Evolutionary conservation across 2,113 vertebrate species (phyloP).

Genomic region (Ia io): DNA sequence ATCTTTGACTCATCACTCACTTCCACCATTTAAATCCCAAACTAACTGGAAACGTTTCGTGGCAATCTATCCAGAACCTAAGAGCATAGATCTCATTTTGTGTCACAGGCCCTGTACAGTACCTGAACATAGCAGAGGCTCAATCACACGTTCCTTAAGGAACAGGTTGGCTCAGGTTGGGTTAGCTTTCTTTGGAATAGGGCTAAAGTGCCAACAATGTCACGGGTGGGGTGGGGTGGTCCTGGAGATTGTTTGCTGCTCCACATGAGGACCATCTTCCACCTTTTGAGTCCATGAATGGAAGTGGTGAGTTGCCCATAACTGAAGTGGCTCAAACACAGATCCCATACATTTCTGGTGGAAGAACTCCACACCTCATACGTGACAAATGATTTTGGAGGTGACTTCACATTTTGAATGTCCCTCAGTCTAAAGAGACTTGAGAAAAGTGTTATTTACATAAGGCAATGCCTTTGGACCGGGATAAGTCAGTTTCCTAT

Average conservation of each 20-base stretch:
- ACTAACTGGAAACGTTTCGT: background rate
- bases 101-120: no score
- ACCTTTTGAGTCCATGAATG: background rate
- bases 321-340: background rate
- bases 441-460: background rate
- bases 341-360: background rate
- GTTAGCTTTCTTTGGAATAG: background rate
- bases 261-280: background rate
- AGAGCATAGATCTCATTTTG: background rate
- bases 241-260: background rate
- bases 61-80: background rate
- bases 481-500: background rate
- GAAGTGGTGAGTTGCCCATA: no score
- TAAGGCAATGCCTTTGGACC: background rate
- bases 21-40: background rate
- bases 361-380: background rate
- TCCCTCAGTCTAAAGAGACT: background rate
- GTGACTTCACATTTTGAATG: background rate
- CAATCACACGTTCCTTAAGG: background rate
- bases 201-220: no score
- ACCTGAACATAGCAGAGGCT: rapidly evolving
- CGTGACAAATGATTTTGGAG: no score
- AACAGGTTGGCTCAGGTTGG: no score
- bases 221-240: no score
- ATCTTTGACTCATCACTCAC: background rate